Percentiles rank a stretch among this genome's conserved stretches.
Conservation (phyloP, 1,140 invertebrate species). For the Drosophila pallidifrons region DNA sequence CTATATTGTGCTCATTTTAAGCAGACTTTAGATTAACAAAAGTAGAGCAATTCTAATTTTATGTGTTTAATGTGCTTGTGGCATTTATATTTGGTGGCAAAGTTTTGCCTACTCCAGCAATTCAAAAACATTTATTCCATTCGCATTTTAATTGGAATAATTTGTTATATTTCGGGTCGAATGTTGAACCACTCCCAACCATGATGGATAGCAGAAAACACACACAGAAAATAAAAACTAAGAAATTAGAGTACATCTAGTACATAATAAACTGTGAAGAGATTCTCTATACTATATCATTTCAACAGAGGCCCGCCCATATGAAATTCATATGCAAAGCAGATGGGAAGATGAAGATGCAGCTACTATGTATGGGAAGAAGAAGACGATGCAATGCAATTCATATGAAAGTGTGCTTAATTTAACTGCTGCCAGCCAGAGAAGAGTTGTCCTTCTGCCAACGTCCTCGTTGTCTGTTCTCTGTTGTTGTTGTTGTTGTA, state of each 20-base stretch:
- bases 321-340: slow-evolving; percentile 49
- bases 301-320: slow-evolving; percentile 14
- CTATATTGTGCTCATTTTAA: too few species aligned
- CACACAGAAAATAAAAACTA: too few species aligned
- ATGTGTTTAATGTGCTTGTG: too few species aligned
- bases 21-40: too few species aligned
- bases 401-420: slow-evolving; percentile 76
- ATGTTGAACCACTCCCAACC: slow-evolving; percentile 30
- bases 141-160: slow-evolving; percentile 33
- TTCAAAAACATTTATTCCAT: slow-evolving; percentile 4
- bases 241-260: background rate
- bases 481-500: slow-evolving; percentile 47
- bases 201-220: slow-evolving; percentile 9
- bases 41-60: too few species aligned
- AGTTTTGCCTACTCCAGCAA: background rate
- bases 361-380: slow-evolving; percentile 42
- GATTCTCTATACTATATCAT: slow-evolving; percentile 14
- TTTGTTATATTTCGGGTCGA: slow-evolving; percentile 15
- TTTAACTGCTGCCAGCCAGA: slow-evolving; percentile 65
- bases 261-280: slow-evolving; percentile 1
- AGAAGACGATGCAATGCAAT: slow-evolving; percentile 52
- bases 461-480: background rate
- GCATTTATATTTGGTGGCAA: background rate
- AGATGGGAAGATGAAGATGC: background rate
- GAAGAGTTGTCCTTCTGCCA: slow-evolving; percentile 24